Evolutionary conservation across 1,140 invertebrate species (phyloP).

Genomic region (Macrotrachela quadricornifera): DNA sequence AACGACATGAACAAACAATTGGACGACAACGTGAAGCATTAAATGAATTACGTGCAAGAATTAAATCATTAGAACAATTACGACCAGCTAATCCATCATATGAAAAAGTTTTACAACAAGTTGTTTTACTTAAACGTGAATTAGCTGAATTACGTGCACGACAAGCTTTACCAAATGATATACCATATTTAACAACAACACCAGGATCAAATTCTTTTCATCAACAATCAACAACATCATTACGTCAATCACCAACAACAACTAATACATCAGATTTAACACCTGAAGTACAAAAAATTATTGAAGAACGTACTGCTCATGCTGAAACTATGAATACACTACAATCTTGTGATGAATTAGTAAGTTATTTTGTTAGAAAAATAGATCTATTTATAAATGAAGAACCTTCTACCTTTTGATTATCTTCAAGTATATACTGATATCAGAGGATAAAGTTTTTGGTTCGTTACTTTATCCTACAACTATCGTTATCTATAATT

Average conservation of each 20-base stretch:
- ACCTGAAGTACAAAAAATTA: conserved; percentile 16
- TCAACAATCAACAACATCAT: conserved; percentile 11
- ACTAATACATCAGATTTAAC: conserved; percentile 13
- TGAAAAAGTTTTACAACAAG: conserved; percentile 22
- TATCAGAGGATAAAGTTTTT: not conserved
- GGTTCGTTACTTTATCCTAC: not conserved
- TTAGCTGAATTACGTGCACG: conserved; percentile 25
- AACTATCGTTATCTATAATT: not conserved
- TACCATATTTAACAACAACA: conserved; percentile 10
- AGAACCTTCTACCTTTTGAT: not conserved
- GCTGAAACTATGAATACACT: conserved; percentile 24
- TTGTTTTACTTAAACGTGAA: conserved; percentile 26
- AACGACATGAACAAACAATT: conserved; percentile 28
- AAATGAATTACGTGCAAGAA: conserved; percentile 20
- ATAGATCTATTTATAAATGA: not conserved
- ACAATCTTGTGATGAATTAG: conserved; percentile 24
- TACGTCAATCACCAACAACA: conserved; percentile 7
- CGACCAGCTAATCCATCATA: conserved; percentile 13
- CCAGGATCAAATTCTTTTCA: conserved; percentile 11
- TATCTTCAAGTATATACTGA: not conserved
- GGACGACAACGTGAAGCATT: conserved; percentile 25
- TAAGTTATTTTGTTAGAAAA: conserved; percentile 13
- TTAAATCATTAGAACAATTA: conserved; percentile 20
- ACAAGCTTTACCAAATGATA: conserved; percentile 10
- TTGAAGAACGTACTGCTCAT: conserved; percentile 26